Evolutionary conservation across 1,140 invertebrate species (phyloP), one percentile per base, ranked within the genome.

Genomic region (Carposina sasakii): DNA sequence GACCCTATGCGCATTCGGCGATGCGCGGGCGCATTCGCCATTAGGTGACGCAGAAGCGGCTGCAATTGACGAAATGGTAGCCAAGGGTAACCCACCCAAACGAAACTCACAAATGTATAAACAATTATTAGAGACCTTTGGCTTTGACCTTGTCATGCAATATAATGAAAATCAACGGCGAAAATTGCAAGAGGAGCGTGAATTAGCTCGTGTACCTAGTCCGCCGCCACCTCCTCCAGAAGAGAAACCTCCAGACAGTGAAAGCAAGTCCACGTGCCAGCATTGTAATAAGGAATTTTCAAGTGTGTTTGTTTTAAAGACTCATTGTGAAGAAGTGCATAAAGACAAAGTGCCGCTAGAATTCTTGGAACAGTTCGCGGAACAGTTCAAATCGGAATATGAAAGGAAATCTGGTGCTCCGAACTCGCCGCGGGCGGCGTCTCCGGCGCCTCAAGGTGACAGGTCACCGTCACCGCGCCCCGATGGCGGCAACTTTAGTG

Each of bases 91-190:
- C 54, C 72, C 88, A 66, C 89, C 89, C 46, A 89, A 89, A 79
- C 88, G 90, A 51, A 90, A 91, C 30, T 94, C 93, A 19, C 93
- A 95, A 71, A 94, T 96, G 85, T 95, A 96, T 81, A 95, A 96
- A 75, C 94, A 95, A 84, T 84, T 98, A 15, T 78, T 98, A 20
- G 95, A 97, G 79, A 96, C 94, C 60, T 97, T 96, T 81, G 96
- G 96, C 2, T 97, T 97, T 82, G 96, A 98, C 74, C 89, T 98
- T 54, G 96, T 98, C 3, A 97, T 97, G 94, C 96, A 98, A 79
- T 97, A 96, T 76, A 97, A 97, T 85, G 96, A 97, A 74, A 94
- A 94, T 69, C 92, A 95, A 67, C 93, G 95, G 71, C 88, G 91
- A 31, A 90, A 90, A 63, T 59, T 85, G 44, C 75, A 83, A 69